Evolutionary conservation across 2,113 vertebrate species (phyloP), one percentile per base, ranked within the genome.

Genomic region (Antennarius striatus): DNA sequence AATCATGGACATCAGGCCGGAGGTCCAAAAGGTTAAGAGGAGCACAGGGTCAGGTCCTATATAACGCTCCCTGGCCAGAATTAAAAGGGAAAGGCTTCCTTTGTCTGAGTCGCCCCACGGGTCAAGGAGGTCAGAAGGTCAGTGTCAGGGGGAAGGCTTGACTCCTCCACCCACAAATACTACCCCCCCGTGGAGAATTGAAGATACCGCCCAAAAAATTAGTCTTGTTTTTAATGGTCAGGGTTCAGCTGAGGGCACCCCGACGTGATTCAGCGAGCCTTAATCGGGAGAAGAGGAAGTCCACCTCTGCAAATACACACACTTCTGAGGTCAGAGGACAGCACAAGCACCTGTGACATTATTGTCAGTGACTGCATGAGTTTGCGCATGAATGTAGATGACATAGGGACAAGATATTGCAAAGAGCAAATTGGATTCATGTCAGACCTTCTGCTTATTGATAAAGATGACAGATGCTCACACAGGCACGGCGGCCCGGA

Each of bases 41-140:
- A 84, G 85, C 89, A 68, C 62, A 57, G 82, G 92, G 87, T 92
- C 89, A 87, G 88, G 78, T 71, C 89, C 82, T 71, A 85, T 89
- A 91, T 90, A 90, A 92, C 74, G 87, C 83, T 81, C 84, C 83
- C 78, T 84, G 82, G 67, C 77, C 74, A 82, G 58, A 88, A 91
- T 91, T 91, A 90, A 93, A 92, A 92, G 88, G 88, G 91, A 93
- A 93, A 93, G 89, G 84, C 85, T 81, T 77, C 89, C 85, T 93
- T 92, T 93, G 92, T 93, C 89, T 83, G 64, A 68, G 77, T 82
- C 77, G 77, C 79, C 88, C 83, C 3, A 12, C 73, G 78, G 91
- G 92, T 93, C 91, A 91, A 88, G 80, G 70, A 81, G 92, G 92
- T 92, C 91, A 89, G 56, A 77, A 90, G 92, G 93, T 92, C 90